These are phyloP conservation scores for Danionella cerebrum DNA, from an alignment of 2,113 vertebrate genomes.

Conservation along the genomic window DNA sequence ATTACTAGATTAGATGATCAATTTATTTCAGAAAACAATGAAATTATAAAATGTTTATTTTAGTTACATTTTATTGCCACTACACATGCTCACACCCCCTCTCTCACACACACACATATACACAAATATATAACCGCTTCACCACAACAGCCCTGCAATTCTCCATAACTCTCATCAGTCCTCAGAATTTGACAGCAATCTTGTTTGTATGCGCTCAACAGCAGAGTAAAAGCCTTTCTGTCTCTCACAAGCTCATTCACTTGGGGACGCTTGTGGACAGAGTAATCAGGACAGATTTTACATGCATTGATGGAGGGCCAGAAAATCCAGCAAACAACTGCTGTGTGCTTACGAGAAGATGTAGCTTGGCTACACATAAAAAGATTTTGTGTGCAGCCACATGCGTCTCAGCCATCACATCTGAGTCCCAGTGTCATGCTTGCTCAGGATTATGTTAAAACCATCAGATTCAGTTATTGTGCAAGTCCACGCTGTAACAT, in stretches of 20 bases:
- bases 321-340: neutral
- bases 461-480: neutral
- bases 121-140: too few species aligned
- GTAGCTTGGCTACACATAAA: neutral
- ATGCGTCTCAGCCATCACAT: neutral
- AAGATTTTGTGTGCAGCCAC: neutral
- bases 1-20: too few species aligned
- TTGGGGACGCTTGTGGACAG: constrained; percentile 2
- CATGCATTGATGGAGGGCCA: neutral
- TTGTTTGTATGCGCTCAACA: constrained; percentile 4
- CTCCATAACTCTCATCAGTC: constrained; percentile 1
- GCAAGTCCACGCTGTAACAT: neutral
- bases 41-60: too few species aligned
- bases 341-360: neutral
- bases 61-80: too few species aligned
- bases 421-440: neutral
- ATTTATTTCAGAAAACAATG: too few species aligned
- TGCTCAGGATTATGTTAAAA: neutral
- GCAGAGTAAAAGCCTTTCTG: neutral
- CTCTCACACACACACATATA: too few species aligned
- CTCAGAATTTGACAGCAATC: constrained; percentile 10
- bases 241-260: constrained; percentile 11
- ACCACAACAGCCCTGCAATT: neutral
- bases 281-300: constrained; percentile 7
- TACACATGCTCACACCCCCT: too few species aligned